phyloP scores from a whole-genome alignment of 1,140 invertebrate species.

The Acromyrmex heyeri region DNA sequence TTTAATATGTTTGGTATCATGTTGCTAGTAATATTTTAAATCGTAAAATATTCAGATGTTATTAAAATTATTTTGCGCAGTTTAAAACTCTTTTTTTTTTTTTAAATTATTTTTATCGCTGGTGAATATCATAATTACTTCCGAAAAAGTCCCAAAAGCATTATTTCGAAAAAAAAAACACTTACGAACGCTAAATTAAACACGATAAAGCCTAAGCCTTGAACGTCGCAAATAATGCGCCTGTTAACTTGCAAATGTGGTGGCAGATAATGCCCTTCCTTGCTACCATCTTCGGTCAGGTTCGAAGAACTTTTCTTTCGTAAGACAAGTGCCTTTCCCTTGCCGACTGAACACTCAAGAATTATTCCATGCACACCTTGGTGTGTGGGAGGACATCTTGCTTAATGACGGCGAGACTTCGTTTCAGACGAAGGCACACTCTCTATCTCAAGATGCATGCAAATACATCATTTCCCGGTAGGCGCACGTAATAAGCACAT shows the following conservation, averaged over 20 bases:
- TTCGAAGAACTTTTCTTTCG: constrained; percentile 74
- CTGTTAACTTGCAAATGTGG: constrained; percentile 42
- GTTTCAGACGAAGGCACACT: constrained; percentile 47
- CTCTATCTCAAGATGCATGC: constrained; percentile 37
- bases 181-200: background rate
- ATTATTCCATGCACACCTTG: constrained; percentile 69
- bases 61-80: background rate
- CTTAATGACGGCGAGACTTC: constrained; percentile 60
- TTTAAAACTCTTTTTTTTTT: background rate
- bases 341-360: constrained; percentile 35
- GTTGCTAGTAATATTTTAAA: background rate
- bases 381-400: constrained; percentile 73
- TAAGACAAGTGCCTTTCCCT: constrained; percentile 73
- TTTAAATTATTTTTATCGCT: background rate
- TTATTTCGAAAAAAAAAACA: background rate
- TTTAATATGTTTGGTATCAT: background rate
- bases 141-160: background rate
- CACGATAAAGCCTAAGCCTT: constrained; percentile 35
- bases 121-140: background rate
- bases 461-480: constrained; percentile 52
- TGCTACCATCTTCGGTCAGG: constrained; percentile 71
- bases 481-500: constrained; percentile 33
- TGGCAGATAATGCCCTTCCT: constrained; percentile 59
- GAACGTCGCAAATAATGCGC: constrained; percentile 30
- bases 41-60: background rate